Percentiles rank a stretch among this genome's conserved stretches.
phyloP scores from a whole-genome alignment of 1,140 invertebrate species.

The Eufriesea mexicana region DNA sequence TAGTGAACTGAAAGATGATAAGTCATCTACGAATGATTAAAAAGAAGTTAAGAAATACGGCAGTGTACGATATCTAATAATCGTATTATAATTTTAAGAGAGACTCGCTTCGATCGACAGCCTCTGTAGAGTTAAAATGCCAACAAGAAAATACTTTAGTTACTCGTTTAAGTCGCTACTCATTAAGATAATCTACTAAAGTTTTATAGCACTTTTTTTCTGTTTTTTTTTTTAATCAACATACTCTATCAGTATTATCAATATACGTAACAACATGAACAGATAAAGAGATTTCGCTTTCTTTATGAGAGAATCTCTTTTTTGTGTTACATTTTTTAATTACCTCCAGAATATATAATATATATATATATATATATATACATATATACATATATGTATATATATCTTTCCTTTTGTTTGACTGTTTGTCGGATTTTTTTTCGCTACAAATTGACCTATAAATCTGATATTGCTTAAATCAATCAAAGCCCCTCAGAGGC shows the following conservation, averaged over 20 bases:
- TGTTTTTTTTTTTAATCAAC: constrained; percentile 52
- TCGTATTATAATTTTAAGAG: constrained; percentile 54
- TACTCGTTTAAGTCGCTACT: constrained; percentile 67
- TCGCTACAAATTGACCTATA: constrained; percentile 82
- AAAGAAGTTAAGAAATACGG: constrained; percentile 58
- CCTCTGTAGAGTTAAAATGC: constrained; percentile 78
- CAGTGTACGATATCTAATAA: constrained; percentile 51
- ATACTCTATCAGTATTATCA: constrained; percentile 71
- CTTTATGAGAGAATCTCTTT: constrained; percentile 5
- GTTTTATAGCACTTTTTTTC: constrained; percentile 73
- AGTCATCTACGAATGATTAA: background rate
- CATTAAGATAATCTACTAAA: constrained; percentile 76
- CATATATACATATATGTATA: background rate
- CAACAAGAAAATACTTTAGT: constrained; percentile 79
- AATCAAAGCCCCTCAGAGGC: constrained; percentile 82
- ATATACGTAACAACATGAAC: constrained; percentile 79
- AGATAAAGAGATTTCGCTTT: constrained; percentile 57
- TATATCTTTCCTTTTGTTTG: constrained; percentile 34
- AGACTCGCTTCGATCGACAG: constrained; percentile 73
- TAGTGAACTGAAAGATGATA: background rate
- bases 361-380: constrained; percentile 8
- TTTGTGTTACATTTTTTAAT: constrained; percentile 22
- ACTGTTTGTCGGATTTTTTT: constrained; percentile 67
- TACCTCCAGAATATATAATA: constrained; percentile 9
- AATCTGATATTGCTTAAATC: constrained; percentile 83